Conservation (phyloP, 2,113 vertebrate species). For the Caracal caracal region DNA sequence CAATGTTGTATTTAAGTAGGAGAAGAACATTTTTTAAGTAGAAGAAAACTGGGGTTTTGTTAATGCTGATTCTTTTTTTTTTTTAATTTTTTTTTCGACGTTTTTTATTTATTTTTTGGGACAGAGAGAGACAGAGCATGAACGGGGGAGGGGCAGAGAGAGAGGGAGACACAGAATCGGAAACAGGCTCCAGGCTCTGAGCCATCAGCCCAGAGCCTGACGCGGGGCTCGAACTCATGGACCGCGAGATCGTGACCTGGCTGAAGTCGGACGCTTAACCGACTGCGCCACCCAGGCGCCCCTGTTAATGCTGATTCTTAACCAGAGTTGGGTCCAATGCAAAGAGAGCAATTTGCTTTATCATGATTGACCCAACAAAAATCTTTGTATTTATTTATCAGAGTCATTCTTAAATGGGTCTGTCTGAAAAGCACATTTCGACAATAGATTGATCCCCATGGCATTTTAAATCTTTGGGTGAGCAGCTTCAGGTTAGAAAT, state of each 20-base stretch:
- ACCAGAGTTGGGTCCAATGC: slow-evolving; percentile 36
- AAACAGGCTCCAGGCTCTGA: no score
- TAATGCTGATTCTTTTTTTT: slow-evolving; percentile 49
- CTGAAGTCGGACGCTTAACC: no score
- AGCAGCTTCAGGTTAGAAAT: slow-evolving; percentile 81
- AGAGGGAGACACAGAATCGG: no score
- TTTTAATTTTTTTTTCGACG: no score
- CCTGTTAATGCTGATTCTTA: slow-evolving; percentile 50
- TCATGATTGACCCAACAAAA: slow-evolving; percentile 60
- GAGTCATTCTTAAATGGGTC: slow-evolving; percentile 62
- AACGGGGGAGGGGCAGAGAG: no score
- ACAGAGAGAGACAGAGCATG: no score
- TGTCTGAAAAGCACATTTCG: slow-evolving; percentile 75
- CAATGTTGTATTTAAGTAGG: slow-evolving; percentile 27
- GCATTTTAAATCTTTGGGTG: slow-evolving; percentile 77
- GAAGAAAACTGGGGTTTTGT: not conserved
- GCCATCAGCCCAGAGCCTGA: no score
- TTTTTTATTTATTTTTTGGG: no score
- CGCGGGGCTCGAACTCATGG: no score
- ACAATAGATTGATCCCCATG: slow-evolving; percentile 74
- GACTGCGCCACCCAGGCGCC: no score
- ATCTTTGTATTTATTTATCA: slow-evolving; percentile 52
- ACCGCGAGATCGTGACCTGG: no score
- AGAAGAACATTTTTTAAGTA: not conserved
- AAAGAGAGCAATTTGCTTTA: slow-evolving; percentile 64